These are phyloP conservation scores for Eupithecia exiguata DNA, from an alignment of 2,888 invertebrate species.

Conservation along the genomic window DNA sequence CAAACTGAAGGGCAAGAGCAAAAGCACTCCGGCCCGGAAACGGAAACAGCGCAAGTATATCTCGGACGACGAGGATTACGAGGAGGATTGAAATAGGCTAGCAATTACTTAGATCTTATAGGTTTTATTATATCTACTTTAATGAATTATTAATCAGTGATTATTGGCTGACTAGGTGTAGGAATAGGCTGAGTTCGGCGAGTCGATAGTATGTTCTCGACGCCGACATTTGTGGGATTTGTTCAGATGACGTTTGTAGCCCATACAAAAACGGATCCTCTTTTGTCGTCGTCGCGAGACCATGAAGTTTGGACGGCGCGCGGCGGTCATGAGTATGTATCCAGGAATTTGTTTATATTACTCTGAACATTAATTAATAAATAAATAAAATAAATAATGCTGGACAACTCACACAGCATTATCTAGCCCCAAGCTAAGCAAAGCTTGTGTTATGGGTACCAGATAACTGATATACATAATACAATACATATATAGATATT, in stretches of 20 bases:
- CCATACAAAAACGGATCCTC: background rate
- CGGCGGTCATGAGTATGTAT: too few relatives aligned
- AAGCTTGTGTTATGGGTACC: too few relatives aligned
- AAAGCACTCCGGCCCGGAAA: slow-evolving; percentile 81
- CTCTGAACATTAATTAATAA: too few relatives aligned
- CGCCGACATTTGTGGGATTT: background rate
- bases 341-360: too few relatives aligned
- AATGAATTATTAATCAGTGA: slow-evolving; percentile 9
- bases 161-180: background rate
- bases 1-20: slow-evolving; percentile 85
- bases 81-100: slow-evolving; percentile 74
- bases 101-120: slow-evolving; percentile 7
- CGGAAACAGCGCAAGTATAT: slow-evolving; percentile 85
- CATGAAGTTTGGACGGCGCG: too few relatives aligned
- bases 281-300: background rate
- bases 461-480: too few relatives aligned
- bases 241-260: background rate
- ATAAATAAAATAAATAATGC: too few relatives aligned
- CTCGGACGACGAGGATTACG: slow-evolving; percentile 86
- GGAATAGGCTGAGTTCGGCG: background rate
- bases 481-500: too few relatives aligned
- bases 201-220: background rate
- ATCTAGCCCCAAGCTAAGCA: too few relatives aligned
- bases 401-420: too few relatives aligned
- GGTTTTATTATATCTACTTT: slow-evolving; percentile 4